These are phyloP conservation scores for Chelon labrosus DNA, from an alignment of 2,797 vertebrate species.

Conservation along the genomic window DNA sequence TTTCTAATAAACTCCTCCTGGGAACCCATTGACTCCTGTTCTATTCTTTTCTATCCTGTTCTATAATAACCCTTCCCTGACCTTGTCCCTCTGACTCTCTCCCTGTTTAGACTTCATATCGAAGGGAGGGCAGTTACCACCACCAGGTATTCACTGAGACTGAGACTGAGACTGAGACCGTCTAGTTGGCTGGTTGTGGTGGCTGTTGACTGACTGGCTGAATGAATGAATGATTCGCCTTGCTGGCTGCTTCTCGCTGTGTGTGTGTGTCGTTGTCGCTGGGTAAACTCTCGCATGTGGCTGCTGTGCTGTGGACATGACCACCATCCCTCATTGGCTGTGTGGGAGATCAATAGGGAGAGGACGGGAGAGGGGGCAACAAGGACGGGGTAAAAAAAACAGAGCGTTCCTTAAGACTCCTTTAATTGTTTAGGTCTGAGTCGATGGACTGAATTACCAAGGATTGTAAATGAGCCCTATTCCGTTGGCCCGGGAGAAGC, in stretches of 20 bases:
- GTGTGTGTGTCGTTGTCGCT: slow-evolving; percentile 41
- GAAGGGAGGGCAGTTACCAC: slow-evolving; percentile 87
- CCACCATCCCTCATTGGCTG: slow-evolving; percentile 41
- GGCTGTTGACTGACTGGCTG: slow-evolving; percentile 1
- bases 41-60: slow-evolving; percentile 5
- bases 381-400: slow-evolving; percentile 5
- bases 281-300: slow-evolving; percentile 68
- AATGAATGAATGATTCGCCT: not conserved
- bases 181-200: too few species aligned
- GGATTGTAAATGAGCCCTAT: slow-evolving; percentile 36
- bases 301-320: slow-evolving; percentile 58
- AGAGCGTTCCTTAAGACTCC: slow-evolving; percentile 37
- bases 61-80: slow-evolving; percentile 32
- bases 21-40: not conserved
- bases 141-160: slow-evolving; percentile 82
- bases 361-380: not conserved
- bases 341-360: slow-evolving; percentile 33
- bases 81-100: slow-evolving; percentile 63
- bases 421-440: slow-evolving; percentile 46
- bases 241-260: slow-evolving; percentile 35
- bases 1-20: too few species aligned
- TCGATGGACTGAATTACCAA: slow-evolving; percentile 39
- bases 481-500: not conserved
- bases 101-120: slow-evolving; percentile 85
- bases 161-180: not conserved